phyloP scores from a whole-genome alignment of 2,113 vertebrate genomes.

The Pygoscelis antarcticus region DNA sequence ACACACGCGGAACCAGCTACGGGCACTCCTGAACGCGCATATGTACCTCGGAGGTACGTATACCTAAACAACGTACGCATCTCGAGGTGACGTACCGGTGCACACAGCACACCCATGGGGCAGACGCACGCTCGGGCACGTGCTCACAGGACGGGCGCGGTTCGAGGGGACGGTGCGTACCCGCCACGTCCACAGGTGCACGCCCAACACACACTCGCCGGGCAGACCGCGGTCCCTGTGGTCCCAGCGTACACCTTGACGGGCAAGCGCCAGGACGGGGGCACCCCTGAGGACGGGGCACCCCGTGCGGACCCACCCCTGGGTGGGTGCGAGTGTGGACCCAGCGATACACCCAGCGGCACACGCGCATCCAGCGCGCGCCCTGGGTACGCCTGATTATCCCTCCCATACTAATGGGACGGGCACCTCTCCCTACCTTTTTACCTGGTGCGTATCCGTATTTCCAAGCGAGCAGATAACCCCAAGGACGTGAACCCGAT shows the following conservation, averaged over 20 bases:
- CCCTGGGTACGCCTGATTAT: rapidly evolving
- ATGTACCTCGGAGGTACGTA: too few species aligned
- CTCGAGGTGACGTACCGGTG: background rate
- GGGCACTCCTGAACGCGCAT: rapidly evolving
- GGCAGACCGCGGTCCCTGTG: rapidly evolving
- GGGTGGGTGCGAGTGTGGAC: rapidly evolving
- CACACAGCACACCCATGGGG: rapidly evolving
- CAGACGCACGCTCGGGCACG: too few species aligned
- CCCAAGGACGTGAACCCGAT: rapidly evolving
- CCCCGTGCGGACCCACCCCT: background rate
- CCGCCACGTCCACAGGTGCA: background rate
- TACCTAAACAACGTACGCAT: rapidly evolving
- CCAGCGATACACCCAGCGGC: background rate
- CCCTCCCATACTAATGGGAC: rapidly evolving
- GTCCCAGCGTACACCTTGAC: rapidly evolving
- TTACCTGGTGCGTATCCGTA: rapidly evolving
- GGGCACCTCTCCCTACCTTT: rapidly evolving
- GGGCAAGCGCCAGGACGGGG: rapidly evolving
- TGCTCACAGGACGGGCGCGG: background rate
- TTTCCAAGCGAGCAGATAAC: background rate
- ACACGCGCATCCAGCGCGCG: background rate
- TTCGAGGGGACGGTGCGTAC: background rate
- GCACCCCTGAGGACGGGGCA: background rate
- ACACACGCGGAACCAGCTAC: rapidly evolving
- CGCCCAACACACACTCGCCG: rapidly evolving